phyloP scores from a whole-genome alignment of 2,113 vertebrate species.

The Colaptes auratus region DNA sequence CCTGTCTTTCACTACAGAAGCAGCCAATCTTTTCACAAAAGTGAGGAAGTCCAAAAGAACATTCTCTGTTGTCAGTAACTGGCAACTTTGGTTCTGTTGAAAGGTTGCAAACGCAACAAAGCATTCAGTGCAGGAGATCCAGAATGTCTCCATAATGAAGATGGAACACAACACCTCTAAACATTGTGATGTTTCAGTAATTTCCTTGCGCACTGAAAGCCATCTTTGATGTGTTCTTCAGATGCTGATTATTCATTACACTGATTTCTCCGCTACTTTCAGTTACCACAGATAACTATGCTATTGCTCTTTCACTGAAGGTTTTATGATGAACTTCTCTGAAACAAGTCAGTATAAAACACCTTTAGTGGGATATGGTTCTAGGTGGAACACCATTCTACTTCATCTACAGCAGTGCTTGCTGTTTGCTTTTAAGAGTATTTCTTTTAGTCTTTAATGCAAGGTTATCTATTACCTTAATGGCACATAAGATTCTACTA shows the following conservation, averaged over 20 bases:
- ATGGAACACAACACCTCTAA: not conserved
- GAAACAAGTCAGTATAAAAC: not conserved
- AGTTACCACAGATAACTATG: not conserved
- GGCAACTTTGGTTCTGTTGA: not conserved
- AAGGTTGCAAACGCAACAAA: not conserved
- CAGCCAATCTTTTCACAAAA: not conserved
- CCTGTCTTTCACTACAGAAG: not conserved
- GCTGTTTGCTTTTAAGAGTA: not conserved
- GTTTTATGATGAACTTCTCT: not conserved
- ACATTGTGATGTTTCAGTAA: not conserved
- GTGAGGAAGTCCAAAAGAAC: not conserved
- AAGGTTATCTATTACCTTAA: not conserved
- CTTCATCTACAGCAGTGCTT: not conserved
- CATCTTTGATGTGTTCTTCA: not conserved
- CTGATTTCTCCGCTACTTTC: constrained; percentile 2
- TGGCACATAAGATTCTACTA: not conserved
- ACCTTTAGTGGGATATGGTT: not conserved
- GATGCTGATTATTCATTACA: constrained; percentile 19
- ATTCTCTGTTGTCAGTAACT: not conserved
- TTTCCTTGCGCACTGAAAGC: constrained; percentile 18
- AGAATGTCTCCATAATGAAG: not conserved
- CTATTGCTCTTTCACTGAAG: not conserved
- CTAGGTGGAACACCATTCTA: not conserved
- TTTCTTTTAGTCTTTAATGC: not conserved
- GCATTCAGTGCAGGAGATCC: not conserved